Conservation (phyloP, 2,113 vertebrate species). For the Campylomormyrus tamandua region DNA sequence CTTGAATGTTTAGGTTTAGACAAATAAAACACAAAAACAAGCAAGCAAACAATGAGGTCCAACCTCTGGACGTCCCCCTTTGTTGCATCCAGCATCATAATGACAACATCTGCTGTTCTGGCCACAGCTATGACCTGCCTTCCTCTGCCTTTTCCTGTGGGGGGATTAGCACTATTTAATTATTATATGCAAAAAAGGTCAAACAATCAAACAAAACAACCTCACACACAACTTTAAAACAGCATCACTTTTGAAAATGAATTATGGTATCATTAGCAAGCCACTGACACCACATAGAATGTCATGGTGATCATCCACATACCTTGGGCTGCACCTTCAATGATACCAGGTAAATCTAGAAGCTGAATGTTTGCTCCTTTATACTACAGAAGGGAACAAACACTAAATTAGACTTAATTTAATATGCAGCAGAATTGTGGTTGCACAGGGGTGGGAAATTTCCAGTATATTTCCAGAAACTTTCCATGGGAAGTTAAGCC, state of each 20-base stretch:
- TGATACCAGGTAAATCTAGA: constrained; percentile 94
- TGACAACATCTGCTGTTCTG: constrained; percentile 88
- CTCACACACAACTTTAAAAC: neutral
- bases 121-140: constrained; percentile 96
- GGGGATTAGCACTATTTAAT: neutral
- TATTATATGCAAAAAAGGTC: neutral
- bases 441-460: neutral
- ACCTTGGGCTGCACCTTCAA: constrained; percentile 97
- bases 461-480: neutral
- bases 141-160: constrained; percentile 86
- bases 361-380: constrained; percentile 98
- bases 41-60: constrained; percentile 26
- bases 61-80: constrained; percentile 96
- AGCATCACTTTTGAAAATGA: neutral
- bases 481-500: neutral
- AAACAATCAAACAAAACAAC: neutral
- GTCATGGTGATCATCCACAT: constrained; percentile 20
- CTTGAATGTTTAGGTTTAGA: neutral
- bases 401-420: neutral
- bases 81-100: constrained; percentile 99
- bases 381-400: constrained; percentile 63
- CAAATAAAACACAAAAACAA: constrained; percentile 1
- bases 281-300: neutral
- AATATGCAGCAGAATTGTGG: neutral
- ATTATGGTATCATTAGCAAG: neutral